Base-by-base conservation (phyloP, 2,113 vertebrate species). In the Anoura caudifer region DNA sequence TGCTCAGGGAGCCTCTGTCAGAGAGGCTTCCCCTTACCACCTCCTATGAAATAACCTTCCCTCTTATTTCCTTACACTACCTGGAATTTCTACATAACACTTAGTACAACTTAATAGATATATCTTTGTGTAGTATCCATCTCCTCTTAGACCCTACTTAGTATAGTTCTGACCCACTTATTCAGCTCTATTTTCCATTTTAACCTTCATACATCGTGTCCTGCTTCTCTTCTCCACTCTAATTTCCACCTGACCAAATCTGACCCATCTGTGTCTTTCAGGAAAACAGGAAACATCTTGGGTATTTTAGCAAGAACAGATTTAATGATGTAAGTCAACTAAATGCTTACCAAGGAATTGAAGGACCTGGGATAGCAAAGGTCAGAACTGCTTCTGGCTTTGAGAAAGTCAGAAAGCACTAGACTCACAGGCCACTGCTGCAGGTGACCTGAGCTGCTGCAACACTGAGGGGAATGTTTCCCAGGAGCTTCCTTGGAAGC, bases 261-360 rank as follows among this genome's bases (percentile, higher is more conserved):
- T 31, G 50, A 9, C 61, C 79, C 45, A 17, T 77, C 52, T 83
- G 19, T 76, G 63, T 81, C 13, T 65, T 17, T 47, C n/a, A 67
- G 83, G 76, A 79, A 77, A 84, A 83, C 43, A 75, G 65, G 82
- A 91, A 83, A 36, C 10, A n/a, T 61, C 38, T 38, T 56, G 89
- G 14, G 15, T 63, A 72, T 88, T 88, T 83, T 87, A 28, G 70
- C 69, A 84, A 94, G 84, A 92, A 47, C 50, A 33, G 61, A 61
- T 87, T 88, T 70, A 88, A 86, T 93, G 65, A 94, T 59, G 36
- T 87, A 75, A 90, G 67, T 80, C 36, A 81, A 93, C 50, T 45
- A 59, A 81, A 38, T 22, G 63, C 56, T 91, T 85, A 75, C 41
- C 65, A 77, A 83, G 45, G 16, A 16, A 14, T 73, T 36, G 47